Conservation (phyloP, 2,797 vertebrate species). For the Fistularia tabacaria region DNA sequence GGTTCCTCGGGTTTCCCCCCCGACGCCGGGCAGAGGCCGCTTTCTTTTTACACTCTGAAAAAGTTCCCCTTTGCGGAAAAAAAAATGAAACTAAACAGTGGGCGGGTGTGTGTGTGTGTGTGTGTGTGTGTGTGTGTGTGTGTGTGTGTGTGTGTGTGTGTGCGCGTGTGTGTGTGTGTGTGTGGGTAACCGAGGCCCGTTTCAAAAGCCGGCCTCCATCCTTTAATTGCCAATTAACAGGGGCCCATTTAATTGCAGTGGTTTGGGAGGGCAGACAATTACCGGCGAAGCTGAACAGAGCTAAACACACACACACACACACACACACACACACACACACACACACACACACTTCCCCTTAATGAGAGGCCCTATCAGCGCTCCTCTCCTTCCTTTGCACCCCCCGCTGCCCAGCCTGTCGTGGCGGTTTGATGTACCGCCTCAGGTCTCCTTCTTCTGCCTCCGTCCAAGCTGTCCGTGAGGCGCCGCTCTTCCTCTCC, state of each 20-base stretch:
- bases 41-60: too few species aligned
- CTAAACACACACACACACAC: slow-evolving; percentile 28
- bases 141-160: neutral
- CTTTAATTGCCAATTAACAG: slow-evolving; percentile 68
- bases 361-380: slow-evolving; percentile 49
- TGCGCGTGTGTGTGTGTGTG: slow-evolving; percentile 7
- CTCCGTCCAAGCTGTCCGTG: slow-evolving; percentile 17
- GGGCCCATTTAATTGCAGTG: slow-evolving; percentile 63
- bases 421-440: slow-evolving; percentile 23
- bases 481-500: slow-evolving; percentile 19
- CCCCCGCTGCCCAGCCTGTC: slow-evolving; percentile 21
- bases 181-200: slow-evolving; percentile 34
- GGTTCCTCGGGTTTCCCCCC: too few species aligned
- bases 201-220: slow-evolving; percentile 56
- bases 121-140: slow-evolving; percentile 21
- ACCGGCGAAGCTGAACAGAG: slow-evolving; percentile 58
- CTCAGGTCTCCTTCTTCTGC: slow-evolving; percentile 12
- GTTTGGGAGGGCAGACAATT: slow-evolving; percentile 67
- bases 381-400: slow-evolving; percentile 32
- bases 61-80: too few species aligned
- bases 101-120: slow-evolving; percentile 3
- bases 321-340: slow-evolving; percentile 29
- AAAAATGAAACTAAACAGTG: too few species aligned
- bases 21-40: too few species aligned
- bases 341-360: slow-evolving; percentile 33